Conservation (phyloP, 2,888 invertebrate genomes). For the Synergus gifuensis region DNA sequence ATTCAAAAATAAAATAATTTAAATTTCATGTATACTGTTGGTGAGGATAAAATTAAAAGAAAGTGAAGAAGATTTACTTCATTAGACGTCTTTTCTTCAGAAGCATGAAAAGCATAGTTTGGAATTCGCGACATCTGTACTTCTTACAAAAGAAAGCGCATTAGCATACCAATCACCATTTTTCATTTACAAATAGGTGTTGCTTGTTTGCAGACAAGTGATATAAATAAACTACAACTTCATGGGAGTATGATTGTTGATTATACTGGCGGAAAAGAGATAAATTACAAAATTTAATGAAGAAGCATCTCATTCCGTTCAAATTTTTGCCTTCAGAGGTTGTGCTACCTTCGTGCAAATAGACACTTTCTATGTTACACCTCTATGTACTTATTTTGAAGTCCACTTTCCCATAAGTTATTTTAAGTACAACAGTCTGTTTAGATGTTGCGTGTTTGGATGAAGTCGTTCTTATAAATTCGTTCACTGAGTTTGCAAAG, state of each 20-base stretch:
- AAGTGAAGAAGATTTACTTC: background rate
- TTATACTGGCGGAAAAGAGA: too few relatives aligned
- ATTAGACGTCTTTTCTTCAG: background rate
- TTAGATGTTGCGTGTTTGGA: background rate
- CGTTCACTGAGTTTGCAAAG: background rate
- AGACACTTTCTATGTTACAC: too few relatives aligned
- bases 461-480: background rate
- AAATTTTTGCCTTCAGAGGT: background rate
- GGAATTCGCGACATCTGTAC: background rate
- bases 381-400: background rate
- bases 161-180: constrained; percentile 29
- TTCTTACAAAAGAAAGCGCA: constrained; percentile 16
- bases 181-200: background rate
- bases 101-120: background rate
- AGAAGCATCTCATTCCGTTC: background rate
- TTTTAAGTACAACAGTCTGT: background rate
- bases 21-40: background rate
- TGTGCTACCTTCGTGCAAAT: background rate
- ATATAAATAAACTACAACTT: too few relatives aligned
- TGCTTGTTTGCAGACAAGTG: background rate
- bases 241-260: too few relatives aligned
- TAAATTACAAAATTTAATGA: background rate
- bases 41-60: background rate
- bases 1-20: background rate
- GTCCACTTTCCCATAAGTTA: too few relatives aligned